phyloP scores from a whole-genome alignment of 23 tunicate genomes.

The Pegea sp. region DNA sequence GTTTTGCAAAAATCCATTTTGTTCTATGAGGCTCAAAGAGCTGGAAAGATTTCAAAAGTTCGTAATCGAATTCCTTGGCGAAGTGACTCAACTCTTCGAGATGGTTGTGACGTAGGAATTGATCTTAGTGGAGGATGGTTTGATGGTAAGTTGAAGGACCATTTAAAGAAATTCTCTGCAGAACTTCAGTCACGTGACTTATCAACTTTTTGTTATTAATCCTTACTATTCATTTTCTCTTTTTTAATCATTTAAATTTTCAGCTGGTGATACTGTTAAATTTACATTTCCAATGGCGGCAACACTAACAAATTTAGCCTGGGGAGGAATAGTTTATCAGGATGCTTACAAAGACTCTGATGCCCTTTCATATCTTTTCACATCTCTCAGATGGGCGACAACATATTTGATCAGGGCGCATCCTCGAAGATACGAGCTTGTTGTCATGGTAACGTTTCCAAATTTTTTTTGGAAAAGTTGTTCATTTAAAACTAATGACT shows the following conservation, averaged over 20 bases:
- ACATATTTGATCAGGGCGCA: slow-evolving; percentile 69
- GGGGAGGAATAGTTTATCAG: slow-evolving; percentile 82
- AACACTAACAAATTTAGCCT: slow-evolving; percentile 69
- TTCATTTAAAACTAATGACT: background rate
- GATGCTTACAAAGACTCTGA: slow-evolving; percentile 56
- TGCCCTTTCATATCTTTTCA: slow-evolving; percentile 16
- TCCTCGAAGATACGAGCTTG: slow-evolving; percentile 37
- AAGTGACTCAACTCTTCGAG: slow-evolving; percentile 25
- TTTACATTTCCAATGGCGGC: slow-evolving; percentile 95
- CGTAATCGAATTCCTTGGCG: slow-evolving; percentile 47
- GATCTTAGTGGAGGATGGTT: slow-evolving; percentile 65
- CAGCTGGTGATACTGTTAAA: slow-evolving; percentile 93
- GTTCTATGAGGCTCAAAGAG: slow-evolving; percentile 67
- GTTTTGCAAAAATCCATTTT: slow-evolving; percentile 50
- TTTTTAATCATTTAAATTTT: background rate
- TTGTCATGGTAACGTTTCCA: slow-evolving; percentile 59
- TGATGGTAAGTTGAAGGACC: slow-evolving; percentile 20
- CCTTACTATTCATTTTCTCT: background rate
- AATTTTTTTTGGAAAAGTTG: too few species aligned
- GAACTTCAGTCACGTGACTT: background rate
- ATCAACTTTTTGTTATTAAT: background rate
- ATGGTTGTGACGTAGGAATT: slow-evolving; percentile 32
- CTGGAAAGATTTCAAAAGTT: slow-evolving; percentile 33
- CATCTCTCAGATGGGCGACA: slow-evolving; percentile 47
- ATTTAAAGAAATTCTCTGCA: too few species aligned